These are phyloP conservation scores for Montifringilla adamsi DNA, from an alignment of 2,113 vertebrate species.

Conservation along the genomic window DNA sequence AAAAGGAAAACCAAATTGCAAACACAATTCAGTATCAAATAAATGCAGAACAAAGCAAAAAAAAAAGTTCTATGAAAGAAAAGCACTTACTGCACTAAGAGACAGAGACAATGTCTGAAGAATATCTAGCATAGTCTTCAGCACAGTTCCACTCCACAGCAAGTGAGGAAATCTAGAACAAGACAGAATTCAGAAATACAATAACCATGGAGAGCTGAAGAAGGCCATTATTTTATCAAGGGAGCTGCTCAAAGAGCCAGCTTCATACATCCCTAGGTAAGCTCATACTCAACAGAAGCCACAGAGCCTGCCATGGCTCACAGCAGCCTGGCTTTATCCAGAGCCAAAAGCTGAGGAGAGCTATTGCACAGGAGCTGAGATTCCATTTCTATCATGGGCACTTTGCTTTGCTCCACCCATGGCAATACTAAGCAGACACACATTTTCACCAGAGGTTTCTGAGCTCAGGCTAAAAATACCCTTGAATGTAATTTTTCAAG, in stretches of 20 bases:
- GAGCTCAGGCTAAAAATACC: not conserved
- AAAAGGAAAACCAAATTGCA: not conserved
- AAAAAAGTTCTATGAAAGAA: not conserved
- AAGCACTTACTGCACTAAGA: slow-evolving; percentile 87
- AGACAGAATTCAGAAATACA: not conserved
- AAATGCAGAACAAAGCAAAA: not conserved
- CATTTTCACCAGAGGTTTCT: not conserved
- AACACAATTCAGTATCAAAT: not conserved
- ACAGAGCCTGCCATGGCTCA: not conserved
- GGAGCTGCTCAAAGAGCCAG: not conserved
- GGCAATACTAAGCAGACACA: not conserved
- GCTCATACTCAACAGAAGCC: not conserved
- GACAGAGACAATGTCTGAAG: slow-evolving; percentile 94
- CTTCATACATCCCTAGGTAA: not conserved
- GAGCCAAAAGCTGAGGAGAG: not conserved
- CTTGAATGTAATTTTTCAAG: not conserved
- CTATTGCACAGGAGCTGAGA: not conserved
- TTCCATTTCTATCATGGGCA: not conserved
- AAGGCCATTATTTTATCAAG: not conserved
- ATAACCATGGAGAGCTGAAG: not conserved
- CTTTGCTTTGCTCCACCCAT: not conserved
- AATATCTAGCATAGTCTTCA: slow-evolving; percentile 97
- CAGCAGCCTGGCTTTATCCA: not conserved
- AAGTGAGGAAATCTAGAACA: slow-evolving; percentile 89
- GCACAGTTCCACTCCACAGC: slow-evolving; percentile 93